Evolutionary conservation across 2,113 vertebrate genomes (phyloP).

Genomic region (Melanocharis versteri): DNA sequence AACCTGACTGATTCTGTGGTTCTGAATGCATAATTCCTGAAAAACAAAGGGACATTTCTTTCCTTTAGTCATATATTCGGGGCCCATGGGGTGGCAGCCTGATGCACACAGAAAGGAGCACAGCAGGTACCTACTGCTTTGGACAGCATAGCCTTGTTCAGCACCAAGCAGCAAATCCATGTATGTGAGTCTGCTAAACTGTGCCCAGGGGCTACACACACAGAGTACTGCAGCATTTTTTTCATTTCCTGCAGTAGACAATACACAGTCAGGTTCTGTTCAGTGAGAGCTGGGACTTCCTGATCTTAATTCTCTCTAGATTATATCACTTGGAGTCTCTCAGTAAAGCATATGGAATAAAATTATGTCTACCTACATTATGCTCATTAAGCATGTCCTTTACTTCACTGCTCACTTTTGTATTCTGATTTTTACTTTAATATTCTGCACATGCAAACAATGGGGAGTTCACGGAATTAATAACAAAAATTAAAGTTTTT

Average conservation of each 20-base stretch:
- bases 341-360: background rate
- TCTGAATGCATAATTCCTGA: background rate
- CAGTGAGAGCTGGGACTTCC: background rate
- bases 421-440: background rate
- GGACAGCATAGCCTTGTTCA: background rate
- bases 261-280: background rate
- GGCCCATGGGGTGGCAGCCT: background rate
- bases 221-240: background rate
- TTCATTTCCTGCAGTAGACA: background rate
- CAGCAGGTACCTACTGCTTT: background rate
- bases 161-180: background rate
- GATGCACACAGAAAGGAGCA: background rate
- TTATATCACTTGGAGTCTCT: background rate
- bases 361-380: background rate
- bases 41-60: background rate
- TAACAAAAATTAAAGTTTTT: background rate
- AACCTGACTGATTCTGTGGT: background rate
- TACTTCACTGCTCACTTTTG: background rate
- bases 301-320: background rate
- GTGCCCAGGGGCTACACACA: accelerated
- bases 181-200: background rate
- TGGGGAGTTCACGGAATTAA: background rate
- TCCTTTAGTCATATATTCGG: background rate
- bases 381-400: background rate
- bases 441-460: background rate